A percentile compares a stretch with the other conserved stretches of the same genome.
phyloP scores from a whole-genome alignment of 2,888 invertebrate genomes.

The Silvanus unidentatus region DNA sequence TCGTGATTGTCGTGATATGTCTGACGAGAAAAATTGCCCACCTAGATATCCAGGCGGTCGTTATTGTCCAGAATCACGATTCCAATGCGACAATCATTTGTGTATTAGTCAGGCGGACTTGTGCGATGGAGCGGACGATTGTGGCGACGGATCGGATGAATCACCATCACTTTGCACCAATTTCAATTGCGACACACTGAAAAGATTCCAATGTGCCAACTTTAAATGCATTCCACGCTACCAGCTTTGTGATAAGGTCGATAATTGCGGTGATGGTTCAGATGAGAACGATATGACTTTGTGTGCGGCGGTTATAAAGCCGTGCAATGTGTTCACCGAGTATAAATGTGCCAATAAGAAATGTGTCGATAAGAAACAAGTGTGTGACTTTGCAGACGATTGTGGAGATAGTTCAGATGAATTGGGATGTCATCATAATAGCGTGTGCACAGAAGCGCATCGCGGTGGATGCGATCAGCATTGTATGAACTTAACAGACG shows the following conservation, averaged over 20 bases:
- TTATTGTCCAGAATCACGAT: slow-evolving; percentile 83
- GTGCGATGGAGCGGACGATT: slow-evolving; percentile 91
- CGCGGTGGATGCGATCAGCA: slow-evolving; percentile 87
- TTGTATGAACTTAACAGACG: slow-evolving; percentile 77
- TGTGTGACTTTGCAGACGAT: slow-evolving; percentile 87
- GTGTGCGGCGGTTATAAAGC: slow-evolving; percentile 68
- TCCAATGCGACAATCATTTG: slow-evolving; percentile 87
- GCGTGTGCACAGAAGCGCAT: slow-evolving; percentile 52
- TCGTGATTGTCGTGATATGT: slow-evolving; percentile 81
- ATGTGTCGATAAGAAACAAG: slow-evolving; percentile 71
- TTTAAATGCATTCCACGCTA: slow-evolving; percentile 80
- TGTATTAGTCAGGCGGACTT: slow-evolving; percentile 86
- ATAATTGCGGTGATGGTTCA: slow-evolving; percentile 91
- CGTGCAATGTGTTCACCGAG: slow-evolving; percentile 72
- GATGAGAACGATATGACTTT: slow-evolving; percentile 94
- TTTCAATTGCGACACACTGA: slow-evolving; percentile 77
- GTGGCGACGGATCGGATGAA: slow-evolving; percentile 89
- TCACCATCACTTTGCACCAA: slow-evolving; percentile 71
- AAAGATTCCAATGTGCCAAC: slow-evolving; percentile 85
- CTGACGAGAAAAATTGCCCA: slow-evolving; percentile 85
- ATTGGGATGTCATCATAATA: slow-evolving; percentile 74
- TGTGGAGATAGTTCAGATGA: slow-evolving; percentile 90
- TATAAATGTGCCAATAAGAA: slow-evolving; percentile 84
- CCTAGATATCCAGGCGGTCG: slow-evolving; percentile 80
- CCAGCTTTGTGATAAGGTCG: slow-evolving; percentile 84